These are phyloP conservation scores for Drosophila ustulata DNA, from an alignment of 2,888 invertebrate genomes.

Conservation along the genomic window DNA sequence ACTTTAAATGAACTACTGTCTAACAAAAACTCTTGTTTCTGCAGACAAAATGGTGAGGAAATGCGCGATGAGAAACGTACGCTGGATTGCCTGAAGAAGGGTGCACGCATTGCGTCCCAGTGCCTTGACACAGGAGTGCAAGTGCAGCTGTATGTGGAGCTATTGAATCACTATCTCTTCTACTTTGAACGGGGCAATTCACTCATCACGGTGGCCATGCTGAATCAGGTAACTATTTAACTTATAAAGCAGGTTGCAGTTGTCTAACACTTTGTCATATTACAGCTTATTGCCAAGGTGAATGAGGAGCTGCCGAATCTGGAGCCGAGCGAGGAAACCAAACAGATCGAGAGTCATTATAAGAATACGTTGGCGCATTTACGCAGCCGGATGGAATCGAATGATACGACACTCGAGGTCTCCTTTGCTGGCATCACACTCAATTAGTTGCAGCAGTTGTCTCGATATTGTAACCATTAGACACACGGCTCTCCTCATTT, in stretches of 20 bases:
- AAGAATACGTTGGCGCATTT: constrained; percentile 95
- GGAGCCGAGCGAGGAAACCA: constrained; percentile 97
- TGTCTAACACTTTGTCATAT: not conserved
- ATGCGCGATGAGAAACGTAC: constrained; percentile 96
- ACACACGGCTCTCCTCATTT: constrained; percentile 21
- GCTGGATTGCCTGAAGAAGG: constrained; percentile 97
- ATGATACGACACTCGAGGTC: constrained; percentile 83
- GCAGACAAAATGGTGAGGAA: constrained; percentile 86
- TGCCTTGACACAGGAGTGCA: constrained; percentile 99
- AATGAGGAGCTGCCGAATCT: constrained; percentile 96
- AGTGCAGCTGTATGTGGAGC: constrained; percentile 97
- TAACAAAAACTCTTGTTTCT: not conserved
- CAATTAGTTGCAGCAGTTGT: constrained; percentile 73
- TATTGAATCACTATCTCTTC: constrained; percentile 96
- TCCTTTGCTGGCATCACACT: constrained; percentile 85
- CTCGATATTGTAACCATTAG: constrained; percentile 15
- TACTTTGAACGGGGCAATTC: constrained; percentile 95
- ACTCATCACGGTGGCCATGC: constrained; percentile 86
- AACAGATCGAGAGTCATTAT: constrained; percentile 98
- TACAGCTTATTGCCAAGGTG: constrained; percentile 95
- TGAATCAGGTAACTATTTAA: constrained; percentile 86
- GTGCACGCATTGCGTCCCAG: constrained; percentile 97
- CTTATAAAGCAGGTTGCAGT: no score
- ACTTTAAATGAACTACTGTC: not conserved
- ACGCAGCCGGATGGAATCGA: constrained; percentile 87